Evolutionary conservation across 1,140 invertebrate species (phyloP), one percentile per base, ranked within the genome.

Genomic region (Magallana gigas): DNA sequence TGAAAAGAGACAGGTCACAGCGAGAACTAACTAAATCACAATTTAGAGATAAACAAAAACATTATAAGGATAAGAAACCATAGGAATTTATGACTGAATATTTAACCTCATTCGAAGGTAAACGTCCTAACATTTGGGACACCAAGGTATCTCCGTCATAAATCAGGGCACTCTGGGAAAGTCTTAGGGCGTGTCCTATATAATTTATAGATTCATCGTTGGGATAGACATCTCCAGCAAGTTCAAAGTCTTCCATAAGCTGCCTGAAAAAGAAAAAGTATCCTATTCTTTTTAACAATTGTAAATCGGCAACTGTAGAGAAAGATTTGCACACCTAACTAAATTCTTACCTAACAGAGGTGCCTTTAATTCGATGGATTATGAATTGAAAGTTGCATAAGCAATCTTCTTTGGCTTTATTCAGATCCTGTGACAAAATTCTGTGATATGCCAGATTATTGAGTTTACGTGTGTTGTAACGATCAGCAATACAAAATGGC

Each of bases 361-460:
- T 86, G 11, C 89, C 90, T 64, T 90, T 88, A 23, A 99, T 95
- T 94, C 99, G 99, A 0, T 98, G 98, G 93, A 99, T 97, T 0
- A 99, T 95, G 98, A 98, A 99, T 89, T 98, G 97, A 93, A 99
- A 99, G 94, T 99, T 99, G 94, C 99, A 99, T 0, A 99, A 95
- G 18, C 99, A 98, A 92, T 98, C 96, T 86, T 97, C 96, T 93
- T 98, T 99, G 0, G 99, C 95, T 95, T 99, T 98, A 82, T 97
- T 97, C 92, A 98, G 97, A 58, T 98, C 96, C 71, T 97, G 96
- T 0, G 98, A 97, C 29, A 98, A 95, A 0, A 99, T 86, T 68
- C 92, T 86, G 62, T 97, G 97, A 94, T 96, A 97, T 85, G 97
- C 97, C 68, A 98, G 95, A 94, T 98, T 97, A 94, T 97, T 97